Percentiles rank a stretch among this genome's conserved stretches.
Conservation (phyloP, 2,113 vertebrate genomes). For the Vimba vimba region DNA sequence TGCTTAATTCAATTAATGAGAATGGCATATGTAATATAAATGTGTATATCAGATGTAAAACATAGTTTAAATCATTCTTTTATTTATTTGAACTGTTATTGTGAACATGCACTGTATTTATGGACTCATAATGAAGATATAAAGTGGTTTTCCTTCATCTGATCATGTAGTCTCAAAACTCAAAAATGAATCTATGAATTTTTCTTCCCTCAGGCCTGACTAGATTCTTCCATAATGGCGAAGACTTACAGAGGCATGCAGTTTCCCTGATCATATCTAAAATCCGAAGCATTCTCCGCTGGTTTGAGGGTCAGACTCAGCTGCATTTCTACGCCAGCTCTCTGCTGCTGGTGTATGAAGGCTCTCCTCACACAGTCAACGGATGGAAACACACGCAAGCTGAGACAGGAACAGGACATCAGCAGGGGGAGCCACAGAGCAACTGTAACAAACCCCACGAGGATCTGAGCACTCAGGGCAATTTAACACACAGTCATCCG, state of each 20-base stretch:
- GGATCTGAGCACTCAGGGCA: not conserved
- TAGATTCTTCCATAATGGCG: slow-evolving; percentile 91
- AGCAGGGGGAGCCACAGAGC: slow-evolving; percentile 73
- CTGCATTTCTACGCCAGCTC: slow-evolving; percentile 96
- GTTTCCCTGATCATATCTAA: slow-evolving; percentile 85
- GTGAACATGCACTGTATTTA: no score
- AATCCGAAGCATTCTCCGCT: slow-evolving; percentile 85
- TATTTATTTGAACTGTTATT: no score
- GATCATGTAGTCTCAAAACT: not conserved
- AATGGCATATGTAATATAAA: no score
- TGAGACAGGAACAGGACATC: slow-evolving; percentile 4
- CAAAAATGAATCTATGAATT: not conserved
- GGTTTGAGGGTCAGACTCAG: slow-evolving; percentile 91
- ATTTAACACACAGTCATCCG: not conserved
- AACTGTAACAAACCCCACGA: slow-evolving; percentile 80
- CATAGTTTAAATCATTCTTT: no score
- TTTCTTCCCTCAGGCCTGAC: slow-evolving; percentile 79
- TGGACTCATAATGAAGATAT: no score
- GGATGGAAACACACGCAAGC: slow-evolving; percentile 3
- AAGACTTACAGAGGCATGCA: slow-evolving; percentile 84
- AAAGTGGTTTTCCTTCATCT: no score
- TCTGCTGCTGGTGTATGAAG: slow-evolving; percentile 95
- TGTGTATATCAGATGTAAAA: no score
- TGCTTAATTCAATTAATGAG: no score
- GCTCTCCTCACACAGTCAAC: slow-evolving; percentile 54